Percentiles rank a stretch among this genome's conserved stretches.
Conservation (phyloP, 2,113 vertebrate species). For the Gallinago jamesoni region DNA sequence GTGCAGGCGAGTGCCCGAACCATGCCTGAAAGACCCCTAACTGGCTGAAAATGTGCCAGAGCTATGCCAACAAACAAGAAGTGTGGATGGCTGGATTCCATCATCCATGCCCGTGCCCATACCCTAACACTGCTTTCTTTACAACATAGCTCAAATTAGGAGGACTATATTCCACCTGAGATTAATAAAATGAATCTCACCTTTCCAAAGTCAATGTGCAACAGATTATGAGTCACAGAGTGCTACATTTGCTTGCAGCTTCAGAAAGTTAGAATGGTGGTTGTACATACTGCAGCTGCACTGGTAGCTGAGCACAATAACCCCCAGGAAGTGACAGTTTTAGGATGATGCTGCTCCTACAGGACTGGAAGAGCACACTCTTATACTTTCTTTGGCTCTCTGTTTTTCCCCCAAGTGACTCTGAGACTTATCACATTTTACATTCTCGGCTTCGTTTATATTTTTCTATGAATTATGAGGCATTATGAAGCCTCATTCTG, state of each 20-base stretch:
- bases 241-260: background rate
- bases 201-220: background rate
- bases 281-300: background rate
- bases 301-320: background rate
- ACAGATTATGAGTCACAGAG: background rate
- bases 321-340: background rate
- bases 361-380: background rate
- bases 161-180: background rate
- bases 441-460: background rate
- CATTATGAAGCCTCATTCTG: background rate
- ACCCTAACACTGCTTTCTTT: background rate
- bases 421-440: background rate
- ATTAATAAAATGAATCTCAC: background rate
- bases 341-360: background rate
- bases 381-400: background rate
- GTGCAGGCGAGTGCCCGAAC: background rate
- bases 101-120: rapidly evolving
- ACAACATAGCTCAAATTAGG: background rate
- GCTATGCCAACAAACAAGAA: background rate
- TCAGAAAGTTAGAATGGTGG: background rate
- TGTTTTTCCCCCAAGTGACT: background rate
- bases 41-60: background rate
- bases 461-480: background rate
- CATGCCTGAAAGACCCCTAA: background rate
- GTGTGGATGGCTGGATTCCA: background rate